Evolutionary conservation across 1,140 invertebrate genomes (phyloP), one percentile per base, ranked within the genome.

Genomic region (Pygmarrhopalites habei): DNA sequence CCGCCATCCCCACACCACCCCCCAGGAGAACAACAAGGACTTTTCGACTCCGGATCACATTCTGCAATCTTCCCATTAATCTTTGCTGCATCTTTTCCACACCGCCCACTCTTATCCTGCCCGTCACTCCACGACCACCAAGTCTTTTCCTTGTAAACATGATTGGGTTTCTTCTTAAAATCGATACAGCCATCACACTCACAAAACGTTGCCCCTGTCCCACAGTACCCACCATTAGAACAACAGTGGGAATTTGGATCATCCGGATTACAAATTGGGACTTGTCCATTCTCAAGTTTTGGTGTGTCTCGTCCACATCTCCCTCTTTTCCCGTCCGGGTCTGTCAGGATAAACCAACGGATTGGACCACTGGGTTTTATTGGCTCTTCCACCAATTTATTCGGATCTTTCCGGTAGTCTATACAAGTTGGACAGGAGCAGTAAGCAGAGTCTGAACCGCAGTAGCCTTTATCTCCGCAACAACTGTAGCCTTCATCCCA

Each of bases 321-420:
- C 14, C 46, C 46, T 26, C 49, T 3, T 21, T 52, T n/a, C 10
- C 51, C 49, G 25, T 19, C 43, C 25, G 12, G 4, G 7, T 53
- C 35, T n/a, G 14, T 28, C 25, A 55, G 3, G 19, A 35, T 10
- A 25, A 55, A 41, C 60, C 60, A 62, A 7, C 35, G 5, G 7
- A 62, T 17, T 26, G 60, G 52, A 3, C 19, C 32, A 5, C 17
- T 41, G 3, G 60, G 60, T 23, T 55, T 35, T 5, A 44, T 56
- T 7, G 60, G 60, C 41, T 62, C 60, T n/a, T 62, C 51, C n/a
- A 55, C 17, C 4, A 62, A 55, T 55, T 44, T 53, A 15, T 53
- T 25, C 10, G 60, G 60, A 21, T 62, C 21, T 28, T 62, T 41
- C 3, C 10, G 23, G 28, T 62, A 62, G 23, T 62, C 29, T 3